A percentile compares a stretch with the other conserved stretches of the same genome.
phyloP scores from a whole-genome alignment of 92 coral and sea anemone genomes.

The Phenganax subtilis region DNA sequence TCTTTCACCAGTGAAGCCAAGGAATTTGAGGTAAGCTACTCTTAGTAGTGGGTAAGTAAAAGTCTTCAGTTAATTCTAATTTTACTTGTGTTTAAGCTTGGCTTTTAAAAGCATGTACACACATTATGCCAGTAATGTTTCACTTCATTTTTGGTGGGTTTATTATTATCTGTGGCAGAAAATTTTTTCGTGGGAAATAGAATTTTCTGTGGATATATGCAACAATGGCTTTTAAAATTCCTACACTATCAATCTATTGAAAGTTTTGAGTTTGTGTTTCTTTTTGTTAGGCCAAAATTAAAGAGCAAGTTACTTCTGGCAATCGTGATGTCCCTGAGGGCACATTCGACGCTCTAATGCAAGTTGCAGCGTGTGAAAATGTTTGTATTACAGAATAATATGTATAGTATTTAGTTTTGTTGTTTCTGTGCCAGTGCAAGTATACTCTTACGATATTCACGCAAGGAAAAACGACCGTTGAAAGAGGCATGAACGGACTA shows the following conservation, averaged over 20 bases:
- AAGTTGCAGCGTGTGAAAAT: conserved; percentile 24
- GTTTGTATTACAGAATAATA: conserved; percentile 4
- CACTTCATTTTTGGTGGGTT: too few relatives aligned
- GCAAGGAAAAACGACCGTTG: too few relatives aligned
- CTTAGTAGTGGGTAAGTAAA: not conserved
- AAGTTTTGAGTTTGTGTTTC: not conserved
- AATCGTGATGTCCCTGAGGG: conserved; percentile 17
- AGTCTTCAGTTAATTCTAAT: too few relatives aligned
- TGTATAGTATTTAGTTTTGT: not conserved
- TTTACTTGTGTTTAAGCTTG: too few relatives aligned
- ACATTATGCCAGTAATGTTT: too few relatives aligned
- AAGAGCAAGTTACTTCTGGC: not conserved
- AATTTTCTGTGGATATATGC: not conserved
- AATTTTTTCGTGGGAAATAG: too few relatives aligned
- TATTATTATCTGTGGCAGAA: too few relatives aligned
- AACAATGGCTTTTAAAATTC: not conserved
- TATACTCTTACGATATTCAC: too few relatives aligned
- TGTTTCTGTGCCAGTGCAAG: not conserved
- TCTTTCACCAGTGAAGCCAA: conserved; percentile 45
- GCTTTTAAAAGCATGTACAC: too few relatives aligned
- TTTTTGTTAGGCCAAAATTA: not conserved
- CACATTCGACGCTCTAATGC: conserved; percentile 20
- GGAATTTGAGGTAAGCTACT: conserved; percentile 55
- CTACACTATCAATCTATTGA: not conserved
- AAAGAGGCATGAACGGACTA: not conserved